These are phyloP conservation scores for Odontothrips loti DNA, from an alignment of 2,888 invertebrate genomes.

Conservation along the genomic window DNA sequence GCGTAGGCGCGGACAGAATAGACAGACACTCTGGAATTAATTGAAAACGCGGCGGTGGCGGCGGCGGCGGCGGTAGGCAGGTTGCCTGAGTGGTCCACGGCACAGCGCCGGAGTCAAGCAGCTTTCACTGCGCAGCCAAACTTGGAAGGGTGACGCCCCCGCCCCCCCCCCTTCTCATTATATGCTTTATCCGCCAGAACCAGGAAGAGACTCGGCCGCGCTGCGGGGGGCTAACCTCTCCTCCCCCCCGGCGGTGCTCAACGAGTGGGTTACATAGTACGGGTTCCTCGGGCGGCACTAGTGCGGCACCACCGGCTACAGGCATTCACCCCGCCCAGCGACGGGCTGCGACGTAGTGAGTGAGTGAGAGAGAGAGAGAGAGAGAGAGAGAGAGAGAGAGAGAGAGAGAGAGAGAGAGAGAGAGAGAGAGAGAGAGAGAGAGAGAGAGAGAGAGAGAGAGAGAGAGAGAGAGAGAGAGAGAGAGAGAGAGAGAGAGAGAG, in stretches of 20 bases:
- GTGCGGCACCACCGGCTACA: no score
- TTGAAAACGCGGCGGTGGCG: no score
- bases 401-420: not conserved
- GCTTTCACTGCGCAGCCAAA: no score
- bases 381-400: not conserved
- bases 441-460: slow-evolving; percentile 33
- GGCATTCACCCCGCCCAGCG: no score
- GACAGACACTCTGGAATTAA: no score
- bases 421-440: not conserved
- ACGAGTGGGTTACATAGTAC: not conserved
- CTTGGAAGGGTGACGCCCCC: not conserved
- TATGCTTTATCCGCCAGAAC: not conserved
- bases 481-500: slow-evolving; percentile 36
- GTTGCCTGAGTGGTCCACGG: no score
- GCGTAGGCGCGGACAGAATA: no score
- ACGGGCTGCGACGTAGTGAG: no score
- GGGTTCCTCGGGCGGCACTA: not conserved
- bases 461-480: slow-evolving; percentile 36
- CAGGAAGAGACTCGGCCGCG: not conserved
- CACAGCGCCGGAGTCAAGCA: no score
- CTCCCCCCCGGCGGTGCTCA: not conserved
- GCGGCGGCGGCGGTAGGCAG: no score
- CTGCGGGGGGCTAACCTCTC: no score
- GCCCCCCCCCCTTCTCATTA: not conserved
- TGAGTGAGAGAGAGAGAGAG: no score